Evolutionary conservation across 2,888 invertebrate species (phyloP).

Genomic region (Cerceris ruficornis): DNA sequence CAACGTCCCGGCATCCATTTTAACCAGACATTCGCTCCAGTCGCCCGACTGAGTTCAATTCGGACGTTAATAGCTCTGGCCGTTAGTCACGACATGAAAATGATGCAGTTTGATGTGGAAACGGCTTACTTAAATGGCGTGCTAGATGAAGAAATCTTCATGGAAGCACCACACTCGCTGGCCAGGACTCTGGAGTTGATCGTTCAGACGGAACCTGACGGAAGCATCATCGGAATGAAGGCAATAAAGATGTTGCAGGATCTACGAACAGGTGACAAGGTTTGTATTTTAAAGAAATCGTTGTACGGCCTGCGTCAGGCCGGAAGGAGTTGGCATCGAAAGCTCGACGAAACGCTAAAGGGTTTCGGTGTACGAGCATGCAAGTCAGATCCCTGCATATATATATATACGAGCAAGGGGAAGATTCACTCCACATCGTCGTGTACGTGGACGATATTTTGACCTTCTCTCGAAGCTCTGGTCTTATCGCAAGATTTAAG

Average conservation of each 20-base stretch:
- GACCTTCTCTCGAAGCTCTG: too few species aligned
- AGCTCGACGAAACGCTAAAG: neutral
- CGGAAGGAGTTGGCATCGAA: neutral
- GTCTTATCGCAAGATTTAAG: too few species aligned
- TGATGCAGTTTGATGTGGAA: neutral
- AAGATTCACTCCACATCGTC: too few species aligned
- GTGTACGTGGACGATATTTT: too few species aligned
- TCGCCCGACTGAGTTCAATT: neutral
- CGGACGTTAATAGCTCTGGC: neutral
- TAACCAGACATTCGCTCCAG: neutral
- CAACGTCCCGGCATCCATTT: neutral
- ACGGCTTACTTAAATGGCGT: neutral
- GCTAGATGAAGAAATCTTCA: neutral
- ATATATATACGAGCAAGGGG: too few species aligned
- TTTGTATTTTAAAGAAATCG: neutral
- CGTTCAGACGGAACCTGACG: too few species aligned
- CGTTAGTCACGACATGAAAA: neutral
- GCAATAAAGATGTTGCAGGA: too few species aligned
- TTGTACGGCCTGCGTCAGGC: constrained; percentile 1
- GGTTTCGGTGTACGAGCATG: neutral
- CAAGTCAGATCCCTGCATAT: neutral
- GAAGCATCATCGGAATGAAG: too few species aligned
- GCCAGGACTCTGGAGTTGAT: neutral
- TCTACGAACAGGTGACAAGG: too few species aligned
- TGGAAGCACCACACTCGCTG: neutral